Evolutionary conservation across 2,113 vertebrate genomes (phyloP).

Genomic region (Alethe diademata): DNA sequence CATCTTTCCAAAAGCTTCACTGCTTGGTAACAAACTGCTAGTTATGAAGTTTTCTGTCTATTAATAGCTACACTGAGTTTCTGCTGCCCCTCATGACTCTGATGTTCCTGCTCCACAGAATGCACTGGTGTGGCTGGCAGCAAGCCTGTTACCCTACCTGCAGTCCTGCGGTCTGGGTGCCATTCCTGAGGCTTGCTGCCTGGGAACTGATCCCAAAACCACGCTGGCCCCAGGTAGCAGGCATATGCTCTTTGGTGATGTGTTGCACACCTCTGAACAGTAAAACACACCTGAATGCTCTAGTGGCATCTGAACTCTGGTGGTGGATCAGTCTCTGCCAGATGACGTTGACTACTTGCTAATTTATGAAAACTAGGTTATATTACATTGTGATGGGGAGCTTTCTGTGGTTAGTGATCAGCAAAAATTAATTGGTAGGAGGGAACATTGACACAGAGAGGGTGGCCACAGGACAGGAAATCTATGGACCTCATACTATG

Average conservation of each 20-base stretch:
- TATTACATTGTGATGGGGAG: neutral
- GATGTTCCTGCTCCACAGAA: neutral
- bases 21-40: neutral
- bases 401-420: neutral
- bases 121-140: neutral
- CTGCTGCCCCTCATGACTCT: neutral
- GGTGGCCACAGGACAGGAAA: neutral
- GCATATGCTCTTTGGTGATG: neutral
- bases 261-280: neutral
- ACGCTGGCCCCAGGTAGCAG: neutral
- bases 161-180: neutral
- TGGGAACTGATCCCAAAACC: neutral
- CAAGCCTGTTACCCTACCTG: neutral
- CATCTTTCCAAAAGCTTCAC: neutral
- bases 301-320: neutral
- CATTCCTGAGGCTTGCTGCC: neutral
- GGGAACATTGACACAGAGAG: neutral
- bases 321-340: neutral
- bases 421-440: neutral
- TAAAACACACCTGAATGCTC: neutral
- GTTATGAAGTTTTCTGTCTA: neutral
- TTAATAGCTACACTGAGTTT: conserved; percentile 4
- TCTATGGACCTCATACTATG: neutral
- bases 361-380: neutral
- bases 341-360: neutral